phyloP scores from a whole-genome alignment of 37 sponge, comb jelly and placozoan species.

The Eunapius fragilis region DNA sequence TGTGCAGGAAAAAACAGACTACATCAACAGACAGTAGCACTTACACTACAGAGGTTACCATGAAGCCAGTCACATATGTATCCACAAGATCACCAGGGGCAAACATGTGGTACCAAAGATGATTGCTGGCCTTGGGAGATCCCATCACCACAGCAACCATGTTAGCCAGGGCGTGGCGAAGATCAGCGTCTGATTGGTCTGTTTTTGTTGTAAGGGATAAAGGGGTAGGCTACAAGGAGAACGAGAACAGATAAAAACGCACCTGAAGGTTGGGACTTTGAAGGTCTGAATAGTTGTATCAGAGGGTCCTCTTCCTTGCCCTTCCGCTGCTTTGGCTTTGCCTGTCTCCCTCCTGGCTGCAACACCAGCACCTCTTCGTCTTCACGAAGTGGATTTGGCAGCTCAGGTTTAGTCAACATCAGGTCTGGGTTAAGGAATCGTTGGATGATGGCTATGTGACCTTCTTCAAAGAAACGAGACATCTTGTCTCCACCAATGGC shows the following conservation, averaged over 20 bases:
- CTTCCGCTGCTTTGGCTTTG: neutral
- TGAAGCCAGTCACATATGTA: conserved; percentile 83
- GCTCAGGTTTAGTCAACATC: neutral
- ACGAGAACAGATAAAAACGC: neutral
- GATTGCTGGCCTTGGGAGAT: conserved; percentile 65
- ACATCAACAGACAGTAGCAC: too few species aligned
- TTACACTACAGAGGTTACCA: conserved; percentile 46
- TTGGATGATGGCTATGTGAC: neutral
- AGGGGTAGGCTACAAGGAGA: neutral
- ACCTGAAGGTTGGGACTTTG: neutral
- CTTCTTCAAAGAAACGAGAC: neutral
- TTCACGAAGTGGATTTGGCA: neutral
- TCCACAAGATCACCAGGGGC: conserved; percentile 49
- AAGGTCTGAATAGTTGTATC: neutral
- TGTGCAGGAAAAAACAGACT: neutral
- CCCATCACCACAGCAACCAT: conserved; percentile 78
- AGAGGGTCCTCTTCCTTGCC: neutral
- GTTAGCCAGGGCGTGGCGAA: conserved; percentile 79
- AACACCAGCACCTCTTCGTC: too few species aligned
- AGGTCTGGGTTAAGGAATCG: neutral
- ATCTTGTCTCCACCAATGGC: neutral
- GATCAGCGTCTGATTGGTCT: conserved; percentile 65
- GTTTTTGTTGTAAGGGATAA: neutral
- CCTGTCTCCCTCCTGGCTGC: neutral
- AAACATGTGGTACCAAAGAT: conserved; percentile 85